Base-by-base conservation (phyloP, 1,140 invertebrate genomes). In the Drosophila sturtevanti region DNA sequence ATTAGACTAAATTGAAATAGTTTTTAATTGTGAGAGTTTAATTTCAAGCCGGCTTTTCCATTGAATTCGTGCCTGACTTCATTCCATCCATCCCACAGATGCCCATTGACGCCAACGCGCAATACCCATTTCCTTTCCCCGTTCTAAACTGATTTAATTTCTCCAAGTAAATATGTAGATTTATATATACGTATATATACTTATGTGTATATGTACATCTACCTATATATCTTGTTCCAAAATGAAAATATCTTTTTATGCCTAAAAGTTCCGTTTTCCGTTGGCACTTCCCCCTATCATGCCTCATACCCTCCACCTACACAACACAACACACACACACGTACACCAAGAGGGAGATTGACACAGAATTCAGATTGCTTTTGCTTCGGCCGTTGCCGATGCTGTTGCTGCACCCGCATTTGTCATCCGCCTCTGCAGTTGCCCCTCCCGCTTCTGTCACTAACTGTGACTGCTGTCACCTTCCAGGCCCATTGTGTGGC, bases 281-380 rank as follows among this genome's bases (percentile, higher is more conserved):
- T 61, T 21, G 62, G 9, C 41, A 48, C 41, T 48, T 48, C 41
- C 41, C 41, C 41, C 41, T 21, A 10, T 16, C 16, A 31, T 44
- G 10, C 9, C 41, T 18, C 41, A 44, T 44, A 44, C 14, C 41
- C 41, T 16, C 44, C 38, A 59, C 31, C 62, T 64, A 64, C 12
- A 22, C 61, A n/a, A n/a, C n/a, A n/a, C n/a, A n/a, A n/a, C n/a
- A 77, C 24, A 66, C 61, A 68, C 10, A 55, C 27, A 48, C 48
- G 21, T 52, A 44, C 21, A 54, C 6, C n/a, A 41, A 60, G 44
- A 59, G 51, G 61, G 59, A 77, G 73, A 77, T 70, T 77, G 66
- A 78, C 66, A 77, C 81, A 86, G 35, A 67, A 72, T 75, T 67
- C 78, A 69, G 62, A 73, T 79, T 79, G 74, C 54, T 21, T 41